Base-by-base conservation (phyloP, 2,797 vertebrate genomes). In the Gadopsis marmoratus region DNA sequence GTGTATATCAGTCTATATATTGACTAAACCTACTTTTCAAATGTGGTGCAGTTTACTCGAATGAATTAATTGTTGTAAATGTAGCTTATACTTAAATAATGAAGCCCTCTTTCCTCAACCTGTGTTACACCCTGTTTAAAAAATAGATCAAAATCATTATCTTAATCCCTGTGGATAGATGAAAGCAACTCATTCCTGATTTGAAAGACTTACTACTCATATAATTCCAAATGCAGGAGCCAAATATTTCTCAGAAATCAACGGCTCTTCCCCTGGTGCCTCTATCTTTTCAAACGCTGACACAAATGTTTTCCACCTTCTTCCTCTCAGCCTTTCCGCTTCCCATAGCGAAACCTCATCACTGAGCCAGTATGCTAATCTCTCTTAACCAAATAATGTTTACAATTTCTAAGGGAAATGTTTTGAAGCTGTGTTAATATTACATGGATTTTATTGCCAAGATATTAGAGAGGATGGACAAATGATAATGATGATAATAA, bases 111-210 rank as follows among this genome's bases (percentile, higher is more conserved):
- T 47, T 47, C 33, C 62, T 71, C 43, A 62, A 45, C 26, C 37
- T 70, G 53, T 35, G 48, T 48, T 50, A 43, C 17, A 59, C 29
- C 6, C 29, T 51, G 23, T 35, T 17, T 21, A 74, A 29, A 60
- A 62, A 69, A 45, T 53, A n/a, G 21, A 62, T 74, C 8, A 41
- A 33, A 71, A 64, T 61, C 39, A 1, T 55, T 60, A 26, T 29
- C 23, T 62, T 55, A 50, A 51, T 73, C 76, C 56, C 21, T 35
- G 47, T 48, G 53, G n/a, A 47, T 47, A 21, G 41, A 78, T 72
- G 41, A 75, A 78, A 75, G 33, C 29, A 39, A 58, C 29, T 21
- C 0, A 13, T 47, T 58, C 7, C 21, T 67, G 3, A 45, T 26
- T 26, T 65, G 16, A 66, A 67, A 60, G 33, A 7, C 33, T 37